Evolutionary conservation across 2,113 vertebrate species (phyloP).

Genomic region (Crotophaga sulcirostris): DNA sequence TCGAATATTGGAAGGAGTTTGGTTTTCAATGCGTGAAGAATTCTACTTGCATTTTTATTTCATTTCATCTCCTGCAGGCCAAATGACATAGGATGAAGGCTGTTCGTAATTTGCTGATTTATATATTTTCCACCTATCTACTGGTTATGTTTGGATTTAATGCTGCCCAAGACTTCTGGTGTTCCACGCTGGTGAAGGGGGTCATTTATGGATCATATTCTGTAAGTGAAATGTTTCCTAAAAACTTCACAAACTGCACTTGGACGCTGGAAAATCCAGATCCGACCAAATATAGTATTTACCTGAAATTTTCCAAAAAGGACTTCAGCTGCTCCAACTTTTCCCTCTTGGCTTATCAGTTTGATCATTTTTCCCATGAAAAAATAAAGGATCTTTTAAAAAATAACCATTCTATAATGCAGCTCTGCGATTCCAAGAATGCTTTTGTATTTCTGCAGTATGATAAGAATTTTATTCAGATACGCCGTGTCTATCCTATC

Average conservation of each 20-base stretch:
- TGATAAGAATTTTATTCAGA: slow-evolving; percentile 98
- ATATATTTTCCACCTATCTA: slow-evolving; percentile 99
- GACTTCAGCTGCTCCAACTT: slow-evolving; percentile 98
- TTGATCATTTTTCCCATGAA: slow-evolving; percentile 98
- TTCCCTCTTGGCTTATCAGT: slow-evolving; percentile 97
- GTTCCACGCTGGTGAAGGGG: slow-evolving; percentile 99
- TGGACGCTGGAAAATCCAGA: slow-evolving; percentile 99
- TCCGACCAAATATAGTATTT: slow-evolving; percentile 99
- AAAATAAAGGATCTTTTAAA: slow-evolving; percentile 98
- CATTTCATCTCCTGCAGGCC: slow-evolving; percentile 90
- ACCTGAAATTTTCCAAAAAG: slow-evolving; percentile 99
- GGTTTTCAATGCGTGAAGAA: slow-evolving; percentile 73
- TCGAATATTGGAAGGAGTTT: slow-evolving; percentile 74
- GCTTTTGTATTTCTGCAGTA: slow-evolving; percentile 98
- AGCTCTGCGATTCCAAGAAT: slow-evolving; percentile 95
- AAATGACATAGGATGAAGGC: slow-evolving; percentile 99
- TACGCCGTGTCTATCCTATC: slow-evolving; percentile 92
- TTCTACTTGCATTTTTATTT: slow-evolving; percentile 82
- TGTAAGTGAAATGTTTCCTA: slow-evolving; percentile 99
- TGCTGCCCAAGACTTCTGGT: slow-evolving; percentile 99
- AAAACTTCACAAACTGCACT: slow-evolving; percentile 99
- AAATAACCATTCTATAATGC: slow-evolving; percentile 97
- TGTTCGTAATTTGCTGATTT: slow-evolving; percentile 99
- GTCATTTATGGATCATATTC: slow-evolving; percentile 99
- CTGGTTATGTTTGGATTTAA: slow-evolving; percentile 99